Evolutionary conservation across 2,888 invertebrate genomes (phyloP).

Genomic region (Heliconius hortense): DNA sequence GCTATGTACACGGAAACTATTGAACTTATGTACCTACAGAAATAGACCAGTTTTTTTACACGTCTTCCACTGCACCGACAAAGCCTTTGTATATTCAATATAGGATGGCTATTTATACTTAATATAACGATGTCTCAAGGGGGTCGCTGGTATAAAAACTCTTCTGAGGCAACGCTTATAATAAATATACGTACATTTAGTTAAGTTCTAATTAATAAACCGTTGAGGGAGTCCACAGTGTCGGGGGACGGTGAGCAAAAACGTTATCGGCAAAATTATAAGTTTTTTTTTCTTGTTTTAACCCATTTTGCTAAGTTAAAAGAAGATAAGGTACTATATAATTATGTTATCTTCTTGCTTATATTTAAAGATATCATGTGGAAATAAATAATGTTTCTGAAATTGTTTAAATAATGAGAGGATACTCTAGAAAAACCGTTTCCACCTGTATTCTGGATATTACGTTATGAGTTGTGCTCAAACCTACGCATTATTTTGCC

Average conservation of each 20-base stretch:
- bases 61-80: background rate
- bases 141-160: conserved; percentile 37
- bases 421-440: no score
- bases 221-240: conserved; percentile 42
- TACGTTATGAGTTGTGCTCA: no score
- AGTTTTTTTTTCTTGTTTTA: background rate
- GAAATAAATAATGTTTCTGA: background rate
- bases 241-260: conserved; percentile 40
- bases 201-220: conserved; percentile 50
- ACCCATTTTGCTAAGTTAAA: background rate
- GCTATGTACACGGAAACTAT: background rate
- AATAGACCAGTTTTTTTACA: background rate
- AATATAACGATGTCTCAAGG: conserved; percentile 29
- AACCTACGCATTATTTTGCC: no score
- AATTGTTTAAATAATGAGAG: no score
- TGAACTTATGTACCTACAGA: background rate
- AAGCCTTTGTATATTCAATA: conserved; percentile 25
- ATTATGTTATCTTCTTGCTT: background rate
- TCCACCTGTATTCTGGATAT: no score
- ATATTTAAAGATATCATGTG: background rate
- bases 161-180: conserved; percentile 41
- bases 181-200: conserved; percentile 47
- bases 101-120: conserved; percentile 26
- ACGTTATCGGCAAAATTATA: conserved; percentile 30
- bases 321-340: background rate